phyloP scores from a whole-genome alignment of 30 jellyfish, hydroid and myxozoan genomes.

The Calvadosia cruxmelitensis region DNA sequence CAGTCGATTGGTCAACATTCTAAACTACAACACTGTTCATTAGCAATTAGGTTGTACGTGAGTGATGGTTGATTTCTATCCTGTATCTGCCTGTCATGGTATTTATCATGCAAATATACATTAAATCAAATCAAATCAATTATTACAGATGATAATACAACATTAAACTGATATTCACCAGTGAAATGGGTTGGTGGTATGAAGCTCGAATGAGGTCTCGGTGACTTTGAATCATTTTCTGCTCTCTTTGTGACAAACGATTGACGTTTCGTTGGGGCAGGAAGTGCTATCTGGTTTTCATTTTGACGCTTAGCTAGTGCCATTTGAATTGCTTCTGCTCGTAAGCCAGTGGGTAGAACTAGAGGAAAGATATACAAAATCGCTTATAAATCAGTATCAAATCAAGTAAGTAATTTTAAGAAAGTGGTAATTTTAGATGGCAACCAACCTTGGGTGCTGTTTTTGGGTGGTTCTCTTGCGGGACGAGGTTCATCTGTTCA shows the following conservation, averaged over 20 bases:
- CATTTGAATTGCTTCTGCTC: constrained; percentile 80
- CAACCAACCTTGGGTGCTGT: constrained; percentile 2
- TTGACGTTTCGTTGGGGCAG: constrained; percentile 90
- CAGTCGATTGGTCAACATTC: too few species aligned
- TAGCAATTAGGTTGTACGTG: too few species aligned
- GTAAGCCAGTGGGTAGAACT: constrained; percentile 31
- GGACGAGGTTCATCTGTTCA: too few species aligned
- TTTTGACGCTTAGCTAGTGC: constrained; percentile 68
- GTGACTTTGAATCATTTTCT: constrained; percentile 40
- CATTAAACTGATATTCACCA: constrained; percentile 25
- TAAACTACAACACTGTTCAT: too few species aligned
- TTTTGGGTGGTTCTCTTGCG: not conserved
- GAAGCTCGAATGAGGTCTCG: constrained; percentile 56
- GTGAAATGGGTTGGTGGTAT: constrained; percentile 55
- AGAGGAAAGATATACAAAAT: not conserved
- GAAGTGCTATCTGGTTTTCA: constrained; percentile 47
- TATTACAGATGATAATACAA: too few species aligned
- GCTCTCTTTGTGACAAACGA: constrained; percentile 68
- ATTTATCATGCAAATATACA: too few species aligned
- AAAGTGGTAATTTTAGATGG: not conserved
- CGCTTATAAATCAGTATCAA: too few species aligned
- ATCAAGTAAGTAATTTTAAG: too few species aligned
- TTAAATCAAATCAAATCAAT: too few species aligned
- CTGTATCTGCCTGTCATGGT: too few species aligned
- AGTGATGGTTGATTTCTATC: too few species aligned